Evolutionary conservation across 2,113 vertebrate genomes (phyloP).

Genomic region (Sterrhoptilus dennistouni): DNA sequence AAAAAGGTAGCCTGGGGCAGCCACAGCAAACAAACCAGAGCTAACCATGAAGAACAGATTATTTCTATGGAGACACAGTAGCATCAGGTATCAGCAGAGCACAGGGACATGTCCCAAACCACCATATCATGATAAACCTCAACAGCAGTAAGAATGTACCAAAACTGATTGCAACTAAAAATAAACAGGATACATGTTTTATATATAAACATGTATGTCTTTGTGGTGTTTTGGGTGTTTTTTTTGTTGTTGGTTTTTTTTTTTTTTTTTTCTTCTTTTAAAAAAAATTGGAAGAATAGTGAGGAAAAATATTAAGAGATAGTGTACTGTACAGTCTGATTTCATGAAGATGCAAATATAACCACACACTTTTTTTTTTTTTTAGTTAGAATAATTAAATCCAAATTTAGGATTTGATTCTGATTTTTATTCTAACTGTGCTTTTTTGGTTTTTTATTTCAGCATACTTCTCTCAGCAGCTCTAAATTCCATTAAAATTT

Average conservation of each 20-base stretch:
- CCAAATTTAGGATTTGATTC: background rate
- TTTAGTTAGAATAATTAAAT: constrained; percentile 23
- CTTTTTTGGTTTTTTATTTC: background rate
- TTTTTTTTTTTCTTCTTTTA: background rate
- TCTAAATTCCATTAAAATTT: background rate
- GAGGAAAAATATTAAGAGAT: constrained; percentile 29
- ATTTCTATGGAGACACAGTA: background rate
- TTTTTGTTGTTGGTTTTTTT: too few species aligned
- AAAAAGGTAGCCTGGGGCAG: background rate
- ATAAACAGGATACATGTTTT: background rate
- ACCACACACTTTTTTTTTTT: background rate
- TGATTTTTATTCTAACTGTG: background rate
- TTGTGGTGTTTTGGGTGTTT: background rate
- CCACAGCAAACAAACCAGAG: background rate
- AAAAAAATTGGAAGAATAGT: background rate
- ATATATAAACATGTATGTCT: background rate
- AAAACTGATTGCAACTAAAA: background rate
- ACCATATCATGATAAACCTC: background rate
- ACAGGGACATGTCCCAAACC: background rate
- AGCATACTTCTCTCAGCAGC: background rate
- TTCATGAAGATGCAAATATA: constrained; percentile 24
- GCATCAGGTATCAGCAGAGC: background rate
- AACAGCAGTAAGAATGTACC: background rate
- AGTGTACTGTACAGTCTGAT: constrained; percentile 49
- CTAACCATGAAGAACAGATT: background rate